Percentiles rank a stretch among this genome's conserved stretches.
These are phyloP conservation scores for Phalera bucephala DNA, from an alignment of 2,888 invertebrate genomes.

Conservation along the genomic window DNA sequence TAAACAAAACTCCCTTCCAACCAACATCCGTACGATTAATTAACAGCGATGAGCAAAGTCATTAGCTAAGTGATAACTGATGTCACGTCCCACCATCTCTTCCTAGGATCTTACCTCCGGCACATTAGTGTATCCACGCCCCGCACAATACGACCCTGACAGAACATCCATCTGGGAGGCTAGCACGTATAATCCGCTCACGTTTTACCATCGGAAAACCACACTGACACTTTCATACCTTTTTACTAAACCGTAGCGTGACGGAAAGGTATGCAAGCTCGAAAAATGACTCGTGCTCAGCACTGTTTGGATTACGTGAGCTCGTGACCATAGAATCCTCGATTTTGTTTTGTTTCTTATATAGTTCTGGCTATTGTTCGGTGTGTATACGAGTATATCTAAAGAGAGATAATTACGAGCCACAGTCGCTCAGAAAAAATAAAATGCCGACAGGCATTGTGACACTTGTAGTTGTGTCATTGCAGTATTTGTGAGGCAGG, in stretches of 20 bases:
- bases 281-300: no score
- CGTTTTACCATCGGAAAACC: no score
- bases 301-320: constrained; percentile 69
- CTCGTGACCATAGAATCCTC: constrained; percentile 51
- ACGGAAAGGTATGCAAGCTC: no score
- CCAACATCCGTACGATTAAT: constrained; percentile 25
- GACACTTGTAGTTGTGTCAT: no score
- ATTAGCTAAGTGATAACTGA: constrained; percentile 33
- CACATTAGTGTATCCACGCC: constrained; percentile 25
- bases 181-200: no score
- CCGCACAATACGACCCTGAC: constrained; percentile 46
- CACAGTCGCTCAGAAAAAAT: constrained; percentile 3
- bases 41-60: constrained; percentile 25
- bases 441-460: background rate
- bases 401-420: constrained; percentile 22
- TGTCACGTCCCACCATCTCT: constrained; percentile 16
- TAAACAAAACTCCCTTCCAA: background rate
- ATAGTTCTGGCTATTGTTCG: constrained; percentile 38
- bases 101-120: constrained; percentile 8
- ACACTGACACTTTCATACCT: no score
- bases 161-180: constrained; percentile 63
- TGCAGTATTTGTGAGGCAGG: no score
- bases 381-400: constrained; percentile 30
- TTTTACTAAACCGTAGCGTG: no score
- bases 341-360: constrained; percentile 39